phyloP scores from a whole-genome alignment of 1,140 invertebrate genomes.

The Camponotus vicinus region DNA sequence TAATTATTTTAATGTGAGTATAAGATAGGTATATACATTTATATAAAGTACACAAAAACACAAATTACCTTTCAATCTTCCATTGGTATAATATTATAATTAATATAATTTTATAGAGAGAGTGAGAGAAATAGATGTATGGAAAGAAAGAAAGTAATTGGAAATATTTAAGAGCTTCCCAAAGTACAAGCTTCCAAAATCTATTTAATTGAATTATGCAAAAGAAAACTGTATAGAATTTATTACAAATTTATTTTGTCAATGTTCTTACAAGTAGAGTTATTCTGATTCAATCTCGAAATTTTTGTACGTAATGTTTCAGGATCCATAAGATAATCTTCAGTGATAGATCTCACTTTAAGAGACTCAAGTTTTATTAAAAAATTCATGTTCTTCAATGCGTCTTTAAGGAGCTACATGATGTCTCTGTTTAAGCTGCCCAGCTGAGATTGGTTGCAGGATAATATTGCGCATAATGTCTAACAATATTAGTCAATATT shows the following conservation, averaged over 20 bases:
- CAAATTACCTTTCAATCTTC: neutral
- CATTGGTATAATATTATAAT: no score
- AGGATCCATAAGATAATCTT: no score
- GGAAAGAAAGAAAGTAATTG: neutral
- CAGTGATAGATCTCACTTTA: no score
- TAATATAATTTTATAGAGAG: constrained; percentile 4
- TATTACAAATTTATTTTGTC: neutral
- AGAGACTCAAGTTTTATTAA: no score
- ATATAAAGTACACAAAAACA: neutral
- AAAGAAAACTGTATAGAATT: neutral
- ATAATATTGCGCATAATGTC: no score
- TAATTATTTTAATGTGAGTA: neutral
- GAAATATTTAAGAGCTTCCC: constrained; percentile 37
- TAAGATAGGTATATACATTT: neutral
- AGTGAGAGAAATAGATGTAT: constrained; percentile 9
- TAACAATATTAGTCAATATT: no score
- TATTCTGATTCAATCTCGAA: neutral
- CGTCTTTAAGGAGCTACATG: no score
- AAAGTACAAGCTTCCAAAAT: constrained; percentile 50
- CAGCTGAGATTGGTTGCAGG: no score
- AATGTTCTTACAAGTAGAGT: neutral
- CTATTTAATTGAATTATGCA: constrained; percentile 5
- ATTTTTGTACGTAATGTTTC: neutral
- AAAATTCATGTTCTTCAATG: no score
- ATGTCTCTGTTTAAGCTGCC: no score